phyloP scores from a whole-genome alignment of 2,113 vertebrate genomes.

The Aldabrachelys gigantea region DNA sequence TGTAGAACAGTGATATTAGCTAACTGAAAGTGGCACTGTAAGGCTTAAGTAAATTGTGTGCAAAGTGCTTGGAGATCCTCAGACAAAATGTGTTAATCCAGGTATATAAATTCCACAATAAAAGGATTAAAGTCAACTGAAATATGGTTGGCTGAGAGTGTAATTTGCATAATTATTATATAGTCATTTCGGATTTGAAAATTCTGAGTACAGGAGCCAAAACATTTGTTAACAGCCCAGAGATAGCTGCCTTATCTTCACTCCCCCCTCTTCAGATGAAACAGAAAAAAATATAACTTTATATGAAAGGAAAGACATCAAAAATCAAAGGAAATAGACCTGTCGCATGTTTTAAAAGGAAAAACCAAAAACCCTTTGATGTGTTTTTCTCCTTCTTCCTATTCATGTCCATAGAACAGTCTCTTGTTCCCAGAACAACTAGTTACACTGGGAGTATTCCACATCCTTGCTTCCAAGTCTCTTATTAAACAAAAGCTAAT shows the following conservation, averaged over 20 bases:
- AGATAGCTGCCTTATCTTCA: background rate
- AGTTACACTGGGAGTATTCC: background rate
- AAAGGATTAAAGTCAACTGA: background rate
- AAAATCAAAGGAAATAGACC: background rate
- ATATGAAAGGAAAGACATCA: background rate
- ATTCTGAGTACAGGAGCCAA: background rate
- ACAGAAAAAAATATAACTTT: background rate
- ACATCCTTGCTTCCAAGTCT: background rate
- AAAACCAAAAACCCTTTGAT: background rate
- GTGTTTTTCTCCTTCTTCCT: background rate
- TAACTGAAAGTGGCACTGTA: background rate
- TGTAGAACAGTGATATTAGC: background rate
- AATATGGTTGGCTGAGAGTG: background rate
- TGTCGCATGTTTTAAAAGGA: background rate
- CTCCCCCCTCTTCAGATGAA: background rate
- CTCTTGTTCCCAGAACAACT: background rate
- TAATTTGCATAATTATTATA: constrained; percentile 29
- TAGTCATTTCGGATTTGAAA: constrained; percentile 10
- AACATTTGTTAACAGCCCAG: background rate
- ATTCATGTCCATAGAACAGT: background rate
- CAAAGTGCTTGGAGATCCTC: background rate
- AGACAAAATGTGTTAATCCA: constrained; percentile 22
- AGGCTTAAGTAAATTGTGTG: background rate
- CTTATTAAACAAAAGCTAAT: constrained; percentile 15
- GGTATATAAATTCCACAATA: background rate